Percentiles rank a stretch among this genome's conserved stretches.
Conservation (phyloP, 2,888 invertebrate genomes). For the Odontocerum albicorne region DNA sequence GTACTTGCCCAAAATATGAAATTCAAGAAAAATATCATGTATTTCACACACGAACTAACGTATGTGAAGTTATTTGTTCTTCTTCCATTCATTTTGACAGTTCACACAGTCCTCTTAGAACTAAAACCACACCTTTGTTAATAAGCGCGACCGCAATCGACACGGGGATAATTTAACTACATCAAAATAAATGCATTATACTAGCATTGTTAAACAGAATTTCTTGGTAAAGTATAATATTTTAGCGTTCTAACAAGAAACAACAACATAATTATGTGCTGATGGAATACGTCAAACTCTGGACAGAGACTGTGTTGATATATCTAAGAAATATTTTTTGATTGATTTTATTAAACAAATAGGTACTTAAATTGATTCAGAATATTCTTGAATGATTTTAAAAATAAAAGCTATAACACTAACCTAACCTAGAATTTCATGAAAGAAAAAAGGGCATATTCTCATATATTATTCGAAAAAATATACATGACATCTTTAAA, state of each 20-base stretch:
- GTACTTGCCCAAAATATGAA: slow-evolving; percentile 87
- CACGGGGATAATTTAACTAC: not conserved
- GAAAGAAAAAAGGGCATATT: no score
- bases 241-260: slow-evolving; percentile 9
- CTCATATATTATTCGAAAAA: no score
- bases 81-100: slow-evolving; percentile 59
- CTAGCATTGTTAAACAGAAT: not conserved
- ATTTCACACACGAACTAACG: slow-evolving; percentile 86
- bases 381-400: no score
- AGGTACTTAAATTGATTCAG: no score
- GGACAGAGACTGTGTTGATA: not conserved
- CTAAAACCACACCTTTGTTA: slow-evolving; percentile 13
- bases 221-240: not conserved
- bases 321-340: not conserved
- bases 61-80: slow-evolving; percentile 74
- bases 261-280: slow-evolving; percentile 24
- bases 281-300: slow-evolving; percentile 12
- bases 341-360: no score
- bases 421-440: no score
- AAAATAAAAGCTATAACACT: no score
- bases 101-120: slow-evolving; percentile 7
- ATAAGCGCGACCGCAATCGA: not conserved
- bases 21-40: slow-evolving; percentile 86
- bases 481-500: no score
- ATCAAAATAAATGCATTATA: slow-evolving; percentile 2